phyloP scores from a whole-genome alignment of 2,888 invertebrate species.

The Amaurobius ferox region DNA sequence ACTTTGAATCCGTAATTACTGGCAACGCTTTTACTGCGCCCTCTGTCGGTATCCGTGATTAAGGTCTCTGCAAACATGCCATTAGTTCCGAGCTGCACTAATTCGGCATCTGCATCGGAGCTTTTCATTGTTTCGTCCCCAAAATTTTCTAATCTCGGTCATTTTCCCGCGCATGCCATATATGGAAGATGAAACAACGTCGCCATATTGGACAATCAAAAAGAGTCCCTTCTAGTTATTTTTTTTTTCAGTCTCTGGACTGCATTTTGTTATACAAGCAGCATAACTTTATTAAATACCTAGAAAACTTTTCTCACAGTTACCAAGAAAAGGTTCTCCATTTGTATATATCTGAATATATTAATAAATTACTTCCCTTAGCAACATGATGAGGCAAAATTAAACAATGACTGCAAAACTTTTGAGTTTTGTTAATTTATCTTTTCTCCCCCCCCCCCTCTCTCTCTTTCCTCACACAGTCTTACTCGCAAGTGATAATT shows the following conservation, averaged over 20 bases:
- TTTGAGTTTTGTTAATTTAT: too few relatives aligned
- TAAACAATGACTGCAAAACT: too few relatives aligned
- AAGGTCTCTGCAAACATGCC: constrained; percentile 68
- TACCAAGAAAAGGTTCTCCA: neutral
- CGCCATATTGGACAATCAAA: neutral
- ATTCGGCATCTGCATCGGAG: constrained; percentile 36
- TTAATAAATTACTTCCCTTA: neutral
- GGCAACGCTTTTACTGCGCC: constrained; percentile 59
- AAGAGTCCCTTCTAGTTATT: neutral
- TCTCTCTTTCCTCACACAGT: too few relatives aligned
- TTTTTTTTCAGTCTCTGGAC: neutral
- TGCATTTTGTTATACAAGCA: too few relatives aligned
- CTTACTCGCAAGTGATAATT: too few relatives aligned
- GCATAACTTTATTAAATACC: too few relatives aligned
- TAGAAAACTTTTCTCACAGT: neutral
- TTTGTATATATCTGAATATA: neutral
- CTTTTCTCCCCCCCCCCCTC: too few relatives aligned
- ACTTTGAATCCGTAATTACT: constrained; percentile 49
- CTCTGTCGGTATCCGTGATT: constrained; percentile 69
- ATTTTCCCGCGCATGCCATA: neutral
- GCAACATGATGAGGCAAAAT: too few relatives aligned
- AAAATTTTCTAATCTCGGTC: constrained; percentile 11
- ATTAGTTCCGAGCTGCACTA: constrained; percentile 47
- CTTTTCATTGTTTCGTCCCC: constrained; percentile 30
- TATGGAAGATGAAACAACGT: constrained; percentile 26